Percentiles rank a stretch among this genome's conserved stretches.
Evolutionary conservation across 2,113 vertebrate species (phyloP).

Genomic region (Ceratotherium simum): DNA sequence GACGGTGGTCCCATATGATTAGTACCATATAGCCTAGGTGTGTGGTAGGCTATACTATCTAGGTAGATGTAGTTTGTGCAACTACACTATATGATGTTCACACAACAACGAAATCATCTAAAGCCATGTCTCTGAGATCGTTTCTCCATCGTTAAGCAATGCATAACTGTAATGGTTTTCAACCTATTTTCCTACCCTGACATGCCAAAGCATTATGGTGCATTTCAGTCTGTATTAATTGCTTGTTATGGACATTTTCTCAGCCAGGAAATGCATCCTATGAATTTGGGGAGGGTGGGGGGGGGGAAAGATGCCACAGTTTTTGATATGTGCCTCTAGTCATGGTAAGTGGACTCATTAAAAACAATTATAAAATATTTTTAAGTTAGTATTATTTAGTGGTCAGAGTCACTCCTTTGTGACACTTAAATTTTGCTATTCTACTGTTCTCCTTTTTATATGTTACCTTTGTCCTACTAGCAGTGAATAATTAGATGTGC

Average conservation of each 20-base stretch:
- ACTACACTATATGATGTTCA: no score
- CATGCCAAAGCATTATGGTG: background rate
- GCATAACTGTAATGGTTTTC: background rate
- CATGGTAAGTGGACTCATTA: background rate
- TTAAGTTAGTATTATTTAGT: background rate
- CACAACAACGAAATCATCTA: no score
- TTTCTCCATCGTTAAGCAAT: no score
- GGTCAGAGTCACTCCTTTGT: background rate
- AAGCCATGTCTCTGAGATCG: no score
- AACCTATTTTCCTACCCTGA: background rate
- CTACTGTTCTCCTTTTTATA: background rate
- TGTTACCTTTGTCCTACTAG: background rate
- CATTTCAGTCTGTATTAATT: background rate
- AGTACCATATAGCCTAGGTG: no score
- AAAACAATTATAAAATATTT: constrained; percentile 1
- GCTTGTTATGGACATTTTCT: background rate
- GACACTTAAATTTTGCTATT: background rate
- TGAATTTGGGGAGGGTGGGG: background rate
- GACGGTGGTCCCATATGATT: no score
- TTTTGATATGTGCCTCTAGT: background rate
- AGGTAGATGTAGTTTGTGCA: no score
- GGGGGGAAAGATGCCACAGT: rapidly evolving
- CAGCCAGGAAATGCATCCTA: background rate
- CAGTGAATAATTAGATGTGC: background rate
- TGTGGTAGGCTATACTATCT: no score